Evolutionary conservation across 2,888 invertebrate genomes (phyloP).

Genomic region (Drosophila phalerata): DNA sequence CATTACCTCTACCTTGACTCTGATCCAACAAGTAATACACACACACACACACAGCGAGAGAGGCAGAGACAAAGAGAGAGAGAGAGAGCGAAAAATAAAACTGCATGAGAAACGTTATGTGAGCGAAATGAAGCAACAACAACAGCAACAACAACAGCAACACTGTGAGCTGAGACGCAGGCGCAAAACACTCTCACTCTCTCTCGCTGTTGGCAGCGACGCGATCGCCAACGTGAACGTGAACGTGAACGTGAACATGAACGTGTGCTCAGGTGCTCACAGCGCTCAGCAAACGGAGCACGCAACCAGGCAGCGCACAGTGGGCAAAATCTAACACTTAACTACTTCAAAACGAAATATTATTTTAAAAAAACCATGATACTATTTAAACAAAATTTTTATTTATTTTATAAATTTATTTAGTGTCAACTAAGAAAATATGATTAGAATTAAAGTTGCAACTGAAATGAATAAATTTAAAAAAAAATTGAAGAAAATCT

Average conservation of each 20-base stretch:
- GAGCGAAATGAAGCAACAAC: constrained; percentile 71
- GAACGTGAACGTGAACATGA: not conserved
- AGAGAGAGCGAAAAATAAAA: constrained; percentile 50
- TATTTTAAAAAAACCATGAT: no score
- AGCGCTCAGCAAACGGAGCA: constrained; percentile 1
- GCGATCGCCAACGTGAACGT: not conserved
- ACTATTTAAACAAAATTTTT: no score
- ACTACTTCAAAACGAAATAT: no score
- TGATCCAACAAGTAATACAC: constrained; percentile 75
- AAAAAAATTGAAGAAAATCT: no score
- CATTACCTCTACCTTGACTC: constrained; percentile 86
- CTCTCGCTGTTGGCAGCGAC: constrained; percentile 41
- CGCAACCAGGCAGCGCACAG: not conserved
- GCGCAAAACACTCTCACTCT: constrained; percentile 78
- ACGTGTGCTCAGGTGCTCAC: constrained; percentile 45
- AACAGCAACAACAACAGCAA: constrained; percentile 23
- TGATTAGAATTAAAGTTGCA: no score
- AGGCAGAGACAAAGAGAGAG: not conserved
- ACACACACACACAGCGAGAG: constrained; percentile 31
- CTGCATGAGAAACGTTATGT: constrained; percentile 83
- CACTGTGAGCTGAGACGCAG: constrained; percentile 45
- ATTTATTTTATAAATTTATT: no score
- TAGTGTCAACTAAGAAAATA: no score
- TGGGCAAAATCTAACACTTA: not conserved
- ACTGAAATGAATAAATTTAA: no score